Evolutionary conservation across 2,113 vertebrate genomes (phyloP), one percentile per base, ranked within the genome.

Genomic region (Thunnus thynnus): DNA sequence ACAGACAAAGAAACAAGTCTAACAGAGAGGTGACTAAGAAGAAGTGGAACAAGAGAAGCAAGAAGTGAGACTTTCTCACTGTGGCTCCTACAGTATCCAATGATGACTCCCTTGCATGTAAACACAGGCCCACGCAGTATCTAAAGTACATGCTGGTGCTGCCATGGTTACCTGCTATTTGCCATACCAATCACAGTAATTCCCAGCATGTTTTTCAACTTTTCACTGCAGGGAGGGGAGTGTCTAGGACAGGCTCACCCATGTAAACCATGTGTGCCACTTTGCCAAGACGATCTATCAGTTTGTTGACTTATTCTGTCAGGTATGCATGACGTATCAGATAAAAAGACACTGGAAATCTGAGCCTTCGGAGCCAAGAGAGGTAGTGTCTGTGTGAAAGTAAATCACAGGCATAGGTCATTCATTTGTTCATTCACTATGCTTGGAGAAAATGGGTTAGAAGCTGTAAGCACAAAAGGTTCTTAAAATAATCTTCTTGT

Each of bases 111-210:
- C 72, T 74, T 25, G 68, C 67, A 52, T 88, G 78, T 77, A 46
- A 73, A 75, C 80, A 89, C 74, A 84, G n/a, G 74, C 61, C 64
- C 27, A 18, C 11, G 2, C 22, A 8, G 5, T 73, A 67, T 52
- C 30, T 11, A 36, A 13, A 81, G 27, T 10, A 50, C 48, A 41
- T 3, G 9, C 51, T 8, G 22, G 32, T 48, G 78, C 44, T 86
- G 67, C 76, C 73, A 82, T 84, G 57, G 79, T 83, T 67, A 89
- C 84, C 1, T 18, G 9, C 9, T 67, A 4, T 85, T 86, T 82
- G n/a, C 30, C 73, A 64, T 11, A 69, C 52, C 67, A 65, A 50
- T 72, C 13, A 10, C 18, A 20, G 10, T 18, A 50, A 11, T 54
- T 72, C 56, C 66, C 22, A 60, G n/a, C 44, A 0, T 66, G 57